These are phyloP conservation scores for Aleadryas rufinucha DNA, from an alignment of 2,113 vertebrate species.

Conservation along the genomic window DNA sequence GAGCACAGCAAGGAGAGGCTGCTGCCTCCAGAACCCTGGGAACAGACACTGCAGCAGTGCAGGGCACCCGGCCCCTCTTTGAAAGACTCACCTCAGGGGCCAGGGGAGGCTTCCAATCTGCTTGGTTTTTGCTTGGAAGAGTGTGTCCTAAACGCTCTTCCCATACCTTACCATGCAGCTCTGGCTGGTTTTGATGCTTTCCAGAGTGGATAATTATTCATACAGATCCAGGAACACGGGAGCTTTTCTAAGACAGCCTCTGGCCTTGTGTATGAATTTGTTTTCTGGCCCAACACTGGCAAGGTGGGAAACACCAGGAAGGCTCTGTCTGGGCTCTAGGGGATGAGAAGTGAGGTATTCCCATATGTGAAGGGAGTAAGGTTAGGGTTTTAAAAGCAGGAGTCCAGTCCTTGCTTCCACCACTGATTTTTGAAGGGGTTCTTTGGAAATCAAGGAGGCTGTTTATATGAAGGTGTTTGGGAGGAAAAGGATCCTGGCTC, in stretches of 20 bases:
- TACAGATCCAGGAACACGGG: fast-evolving
- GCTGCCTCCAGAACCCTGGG: fast-evolving
- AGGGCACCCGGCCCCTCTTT: fast-evolving
- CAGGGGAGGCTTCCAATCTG: not conserved
- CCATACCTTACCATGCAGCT: not conserved
- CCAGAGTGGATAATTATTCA: not conserved
- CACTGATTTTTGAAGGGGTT: not conserved
- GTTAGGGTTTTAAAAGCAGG: not conserved
- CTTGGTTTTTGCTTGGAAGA: not conserved
- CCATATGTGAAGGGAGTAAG: not conserved
- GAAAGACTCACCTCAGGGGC: not conserved
- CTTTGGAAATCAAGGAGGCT: not conserved
- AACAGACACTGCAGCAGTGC: fast-evolving
- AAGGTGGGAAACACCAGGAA: not conserved
- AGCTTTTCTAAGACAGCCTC: not conserved
- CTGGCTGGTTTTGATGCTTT: not conserved
- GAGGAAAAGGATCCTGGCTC: not conserved
- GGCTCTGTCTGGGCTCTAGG: not conserved
- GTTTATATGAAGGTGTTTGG: not conserved
- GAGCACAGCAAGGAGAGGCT: not conserved
- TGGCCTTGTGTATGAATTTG: not conserved
- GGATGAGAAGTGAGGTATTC: not conserved
- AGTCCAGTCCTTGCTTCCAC: not conserved
- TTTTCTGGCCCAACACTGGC: not conserved
- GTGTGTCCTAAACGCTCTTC: not conserved